Conservation (phyloP, 1,140 invertebrate genomes). For the Akabosia matsudoensis region DNA sequence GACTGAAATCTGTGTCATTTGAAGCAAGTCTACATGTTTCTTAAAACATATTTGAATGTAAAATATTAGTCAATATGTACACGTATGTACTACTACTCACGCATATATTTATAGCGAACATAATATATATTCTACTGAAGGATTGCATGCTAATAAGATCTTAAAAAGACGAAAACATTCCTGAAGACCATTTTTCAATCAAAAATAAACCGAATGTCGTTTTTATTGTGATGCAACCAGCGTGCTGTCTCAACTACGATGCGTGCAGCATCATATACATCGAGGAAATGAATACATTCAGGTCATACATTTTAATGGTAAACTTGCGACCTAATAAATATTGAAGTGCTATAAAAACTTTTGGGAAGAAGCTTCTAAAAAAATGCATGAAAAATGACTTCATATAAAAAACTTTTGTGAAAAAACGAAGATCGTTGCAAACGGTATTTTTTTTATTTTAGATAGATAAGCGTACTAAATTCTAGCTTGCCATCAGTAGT, state of each 20-base stretch:
- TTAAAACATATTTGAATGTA: no score
- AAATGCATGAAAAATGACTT: not conserved
- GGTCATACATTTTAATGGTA: constrained; percentile 13
- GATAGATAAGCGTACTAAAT: no score
- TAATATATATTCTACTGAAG: not conserved
- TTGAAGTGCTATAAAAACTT: constrained; percentile 19
- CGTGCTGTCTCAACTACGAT: not conserved
- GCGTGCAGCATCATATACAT: not conserved
- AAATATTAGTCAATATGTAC: not conserved
- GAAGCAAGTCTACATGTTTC: no score
- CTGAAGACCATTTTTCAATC: not conserved
- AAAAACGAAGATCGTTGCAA: not conserved
- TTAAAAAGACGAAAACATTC: not conserved
- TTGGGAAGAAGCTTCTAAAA: no score
- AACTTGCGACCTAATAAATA: constrained; percentile 20
- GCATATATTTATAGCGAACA: not conserved
- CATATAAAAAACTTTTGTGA: not conserved
- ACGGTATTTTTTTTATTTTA: no score
- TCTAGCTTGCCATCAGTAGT: no score
- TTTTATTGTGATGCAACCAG: not conserved
- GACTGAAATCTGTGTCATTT: not conserved
- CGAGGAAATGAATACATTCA: not conserved
- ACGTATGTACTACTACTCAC: not conserved
- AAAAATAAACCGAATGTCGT: not conserved
- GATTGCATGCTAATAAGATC: not conserved